These are phyloP conservation scores for Cheilosia impressa DNA, from an alignment of 2,888 invertebrate species.

Conservation along the genomic window DNA sequence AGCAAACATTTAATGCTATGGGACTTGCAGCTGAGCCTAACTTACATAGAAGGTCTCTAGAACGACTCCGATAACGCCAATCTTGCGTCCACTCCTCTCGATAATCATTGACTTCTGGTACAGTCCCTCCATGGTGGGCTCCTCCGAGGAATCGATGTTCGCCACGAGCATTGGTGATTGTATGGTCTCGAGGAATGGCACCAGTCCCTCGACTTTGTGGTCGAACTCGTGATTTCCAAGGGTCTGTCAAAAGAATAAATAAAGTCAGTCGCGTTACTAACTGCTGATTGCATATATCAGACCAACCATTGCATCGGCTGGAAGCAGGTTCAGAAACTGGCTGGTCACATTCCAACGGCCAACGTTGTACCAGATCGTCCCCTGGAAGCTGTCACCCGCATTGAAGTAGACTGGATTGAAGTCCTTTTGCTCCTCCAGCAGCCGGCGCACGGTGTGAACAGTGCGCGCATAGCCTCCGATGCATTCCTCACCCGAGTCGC, in stretches of 20 bases:
- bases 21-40: conserved; percentile 35
- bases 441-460: conserved; percentile 85
- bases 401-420: conserved; percentile 88
- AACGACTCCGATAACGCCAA: conserved; percentile 92
- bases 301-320: conserved; percentile 90
- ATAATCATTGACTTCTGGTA: conserved; percentile 88
- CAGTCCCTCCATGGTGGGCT: conserved; percentile 87
- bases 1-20: not conserved
- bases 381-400: conserved; percentile 93
- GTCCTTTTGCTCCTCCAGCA: conserved; percentile 83
- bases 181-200: conserved; percentile 88
- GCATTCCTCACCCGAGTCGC: conserved; percentile 85
- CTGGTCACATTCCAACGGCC: conserved; percentile 90
- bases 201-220: conserved; percentile 88
- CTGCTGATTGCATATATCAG: not conserved
- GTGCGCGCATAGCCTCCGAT: conserved; percentile 89
- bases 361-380: conserved; percentile 92
- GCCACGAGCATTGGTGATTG: conserved; percentile 89
- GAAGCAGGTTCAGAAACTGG: conserved; percentile 89
- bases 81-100: conserved; percentile 86
- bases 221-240: conserved; percentile 96
- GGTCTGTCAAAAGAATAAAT: conserved; percentile 84
- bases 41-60: conserved; percentile 87
- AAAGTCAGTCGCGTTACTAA: not conserved
- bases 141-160: conserved; percentile 89